Conservation (phyloP, 2,888 invertebrate species). For the Leucophenga montana region DNA sequence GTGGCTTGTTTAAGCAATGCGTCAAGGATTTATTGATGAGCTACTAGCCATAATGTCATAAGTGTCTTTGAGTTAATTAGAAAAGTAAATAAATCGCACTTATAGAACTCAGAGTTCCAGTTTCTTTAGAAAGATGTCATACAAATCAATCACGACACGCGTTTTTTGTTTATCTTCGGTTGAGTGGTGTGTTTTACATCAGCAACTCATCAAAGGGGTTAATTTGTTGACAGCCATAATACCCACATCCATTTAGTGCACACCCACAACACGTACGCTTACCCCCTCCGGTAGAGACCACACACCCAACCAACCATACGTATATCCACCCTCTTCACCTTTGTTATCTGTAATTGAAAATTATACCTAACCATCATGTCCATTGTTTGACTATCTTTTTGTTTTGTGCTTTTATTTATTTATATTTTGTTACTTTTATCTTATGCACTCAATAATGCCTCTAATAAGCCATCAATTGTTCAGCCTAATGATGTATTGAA, state of each 20-base stretch:
- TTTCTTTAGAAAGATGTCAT: conserved; percentile 1
- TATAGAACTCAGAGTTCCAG: background rate
- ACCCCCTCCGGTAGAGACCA: conserved; percentile 43
- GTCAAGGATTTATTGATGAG: conserved; percentile 33
- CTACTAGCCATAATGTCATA: conserved; percentile 31
- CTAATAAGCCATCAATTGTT: conserved; percentile 52
- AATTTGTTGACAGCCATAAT: conserved; percentile 32
- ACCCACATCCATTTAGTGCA: no score
- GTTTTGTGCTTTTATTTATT: conserved; percentile 43
- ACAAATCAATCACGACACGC: conserved; percentile 30
- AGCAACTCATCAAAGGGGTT: conserved; percentile 39
- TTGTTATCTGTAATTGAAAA: conserved; percentile 52
- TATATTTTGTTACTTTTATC: conserved; percentile 65
- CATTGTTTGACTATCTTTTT: conserved; percentile 23
- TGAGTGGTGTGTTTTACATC: conserved; percentile 8
- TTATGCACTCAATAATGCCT: conserved; percentile 62
- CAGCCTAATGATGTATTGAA: conserved; percentile 21
- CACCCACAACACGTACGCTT: background rate
- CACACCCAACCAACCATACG: conserved; percentile 23
- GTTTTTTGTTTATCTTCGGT: background rate
- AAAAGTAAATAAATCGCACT: conserved; percentile 5
- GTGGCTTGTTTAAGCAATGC: conserved; percentile 3
- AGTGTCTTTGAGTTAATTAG: conserved; percentile 39
- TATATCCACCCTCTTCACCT: conserved; percentile 42
- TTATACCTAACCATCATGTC: conserved; percentile 37